These are phyloP conservation scores for Labeo calbasu DNA, from an alignment of 2,797 vertebrate species.

Conservation along the genomic window DNA sequence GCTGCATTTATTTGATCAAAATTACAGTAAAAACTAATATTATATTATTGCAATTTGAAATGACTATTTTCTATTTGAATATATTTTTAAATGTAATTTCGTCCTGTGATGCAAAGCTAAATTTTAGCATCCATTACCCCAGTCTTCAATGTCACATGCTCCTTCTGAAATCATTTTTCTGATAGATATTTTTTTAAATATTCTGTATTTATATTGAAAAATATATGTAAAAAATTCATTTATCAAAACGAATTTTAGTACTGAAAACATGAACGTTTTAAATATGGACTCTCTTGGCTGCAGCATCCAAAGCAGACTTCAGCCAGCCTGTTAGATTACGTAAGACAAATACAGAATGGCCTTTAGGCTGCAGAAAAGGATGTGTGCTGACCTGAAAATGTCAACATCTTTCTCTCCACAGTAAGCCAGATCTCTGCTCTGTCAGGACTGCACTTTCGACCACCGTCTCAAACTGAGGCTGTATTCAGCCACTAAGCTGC, in stretches of 20 bases:
- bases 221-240: not conserved
- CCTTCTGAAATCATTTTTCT: not conserved
- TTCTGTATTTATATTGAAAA: not conserved
- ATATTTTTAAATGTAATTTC: not conserved
- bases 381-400: slow-evolving; percentile 73
- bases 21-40: not conserved
- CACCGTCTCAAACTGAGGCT: slow-evolving; percentile 40
- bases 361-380: slow-evolving; percentile 58
- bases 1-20: not conserved
- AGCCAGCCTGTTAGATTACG: slow-evolving; percentile 66
- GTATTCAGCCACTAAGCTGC: slow-evolving; percentile 41
- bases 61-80: not conserved
- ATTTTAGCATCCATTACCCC: not conserved
- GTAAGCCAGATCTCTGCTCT: slow-evolving; percentile 49
- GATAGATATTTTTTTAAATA: not conserved
- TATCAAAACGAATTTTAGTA: not conserved
- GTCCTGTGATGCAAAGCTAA: not conserved
- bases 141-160: not conserved
- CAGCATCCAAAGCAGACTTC: slow-evolving; percentile 31
- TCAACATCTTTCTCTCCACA: slow-evolving; percentile 57
- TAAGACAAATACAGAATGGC: slow-evolving; percentile 55
- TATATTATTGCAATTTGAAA: not conserved
- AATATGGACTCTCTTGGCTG: not conserved
- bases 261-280: not conserved
- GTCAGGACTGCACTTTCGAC: slow-evolving; percentile 45